These are phyloP conservation scores for Struthidea cinerea DNA, from an alignment of 2,113 vertebrate species.

Conservation along the genomic window DNA sequence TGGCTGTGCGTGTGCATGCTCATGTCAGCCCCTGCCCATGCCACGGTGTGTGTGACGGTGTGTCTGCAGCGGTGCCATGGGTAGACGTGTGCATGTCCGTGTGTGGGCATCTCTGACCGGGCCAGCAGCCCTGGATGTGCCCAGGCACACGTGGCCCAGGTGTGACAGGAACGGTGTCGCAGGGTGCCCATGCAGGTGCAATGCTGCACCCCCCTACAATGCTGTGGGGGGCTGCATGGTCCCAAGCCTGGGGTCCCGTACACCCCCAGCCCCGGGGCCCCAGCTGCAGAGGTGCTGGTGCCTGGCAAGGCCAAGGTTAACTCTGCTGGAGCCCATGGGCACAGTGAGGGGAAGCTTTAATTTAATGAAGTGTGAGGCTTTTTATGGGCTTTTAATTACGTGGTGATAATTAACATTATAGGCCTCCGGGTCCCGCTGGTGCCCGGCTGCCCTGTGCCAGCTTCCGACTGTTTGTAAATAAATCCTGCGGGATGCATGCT, in stretches of 20 bases:
- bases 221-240: fast-evolving
- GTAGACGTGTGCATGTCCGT: fast-evolving
- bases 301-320: conserved; percentile 48
- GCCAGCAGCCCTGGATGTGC: fast-evolving
- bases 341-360: conserved; percentile 48
- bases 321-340: background rate
- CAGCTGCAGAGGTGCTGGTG: background rate
- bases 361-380: conserved; percentile 70
- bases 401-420: conserved; percentile 71
- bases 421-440: conserved; percentile 47
- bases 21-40: fast-evolving
- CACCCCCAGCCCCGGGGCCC: fast-evolving
- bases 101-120: fast-evolving
- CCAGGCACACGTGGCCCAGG: fast-evolving
- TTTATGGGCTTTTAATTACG: conserved; percentile 75
- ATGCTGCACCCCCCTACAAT: fast-evolving
- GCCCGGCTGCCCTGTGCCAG: conserved; percentile 55
- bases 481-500: fast-evolving
- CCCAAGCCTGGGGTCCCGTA: background rate
- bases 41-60: fast-evolving
- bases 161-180: fast-evolving
- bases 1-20: background rate
- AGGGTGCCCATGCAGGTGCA: fast-evolving
- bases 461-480: conserved; percentile 60
- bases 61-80: fast-evolving